Percentiles rank a stretch among this genome's conserved stretches.
Conservation (phyloP, 2,797 vertebrate species). For the Mastacembelus armatus region DNA sequence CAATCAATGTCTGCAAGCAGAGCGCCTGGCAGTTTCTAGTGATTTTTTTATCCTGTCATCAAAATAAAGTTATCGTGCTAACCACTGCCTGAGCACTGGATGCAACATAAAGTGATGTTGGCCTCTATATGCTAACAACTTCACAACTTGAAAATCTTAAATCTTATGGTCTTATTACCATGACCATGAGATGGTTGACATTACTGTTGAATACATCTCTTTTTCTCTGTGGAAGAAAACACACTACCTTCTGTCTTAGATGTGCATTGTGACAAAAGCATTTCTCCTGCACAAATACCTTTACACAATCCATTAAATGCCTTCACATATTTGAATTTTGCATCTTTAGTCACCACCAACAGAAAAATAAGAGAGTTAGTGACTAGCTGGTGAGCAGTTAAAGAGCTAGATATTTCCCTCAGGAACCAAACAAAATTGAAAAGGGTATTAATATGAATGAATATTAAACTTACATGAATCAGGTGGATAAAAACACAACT, state of each 20-base stretch:
- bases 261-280: background rate
- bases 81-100: background rate
- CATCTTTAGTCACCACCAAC: background rate
- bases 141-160: background rate
- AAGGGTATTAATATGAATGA: background rate
- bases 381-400: background rate
- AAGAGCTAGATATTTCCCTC: conserved; percentile 1
- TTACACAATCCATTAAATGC: too few species aligned
- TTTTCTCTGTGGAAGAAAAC: background rate
- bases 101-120: conserved; percentile 1
- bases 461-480: background rate
- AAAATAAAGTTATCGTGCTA: conserved; percentile 3
- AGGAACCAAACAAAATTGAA: conserved; percentile 1
- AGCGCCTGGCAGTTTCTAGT: background rate
- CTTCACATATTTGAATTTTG: background rate
- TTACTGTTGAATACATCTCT: background rate
- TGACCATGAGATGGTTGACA: background rate
- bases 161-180: too few species aligned
- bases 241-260: background rate
- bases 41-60: background rate
- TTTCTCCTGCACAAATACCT: background rate
- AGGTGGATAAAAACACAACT: background rate
- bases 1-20: conserved; percentile 16
- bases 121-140: background rate
- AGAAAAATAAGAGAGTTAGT: background rate